Evolutionary conservation across 30 jellyfish, hydroid and myxozoan species (phyloP).

Genomic region (Mastigias papua): DNA sequence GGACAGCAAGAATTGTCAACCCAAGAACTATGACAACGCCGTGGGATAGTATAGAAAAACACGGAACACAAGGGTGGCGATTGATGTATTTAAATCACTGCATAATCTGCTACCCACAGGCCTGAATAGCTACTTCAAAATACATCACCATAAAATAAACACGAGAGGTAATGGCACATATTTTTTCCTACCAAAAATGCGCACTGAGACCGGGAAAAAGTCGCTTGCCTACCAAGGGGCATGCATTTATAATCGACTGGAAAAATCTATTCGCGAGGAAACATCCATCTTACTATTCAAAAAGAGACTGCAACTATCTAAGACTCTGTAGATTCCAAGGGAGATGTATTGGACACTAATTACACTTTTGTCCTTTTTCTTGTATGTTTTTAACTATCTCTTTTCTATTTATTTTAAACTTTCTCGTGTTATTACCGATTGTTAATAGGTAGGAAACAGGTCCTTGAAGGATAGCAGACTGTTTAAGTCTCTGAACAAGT

Average conservation of each 20-base stretch:
- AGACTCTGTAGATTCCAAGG: background rate
- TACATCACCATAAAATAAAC: no score
- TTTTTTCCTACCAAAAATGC: no score
- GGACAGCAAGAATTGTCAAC: constrained; percentile 75
- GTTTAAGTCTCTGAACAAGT: background rate
- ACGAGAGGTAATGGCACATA: no score
- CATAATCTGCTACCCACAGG: no score
- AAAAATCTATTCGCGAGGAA: no score
- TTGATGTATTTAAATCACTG: constrained; percentile 73
- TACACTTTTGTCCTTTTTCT: background rate
- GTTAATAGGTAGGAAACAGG: constrained; percentile 7
- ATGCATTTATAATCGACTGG: no score
- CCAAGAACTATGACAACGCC: constrained; percentile 34
- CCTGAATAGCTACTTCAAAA: no score
- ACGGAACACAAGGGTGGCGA: constrained; percentile 72
- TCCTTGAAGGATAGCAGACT: constrained; percentile 1
- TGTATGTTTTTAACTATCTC: background rate
- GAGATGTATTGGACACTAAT: background rate
- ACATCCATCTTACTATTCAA: no score
- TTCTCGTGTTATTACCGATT: background rate
- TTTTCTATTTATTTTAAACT: background rate
- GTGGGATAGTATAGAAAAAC: constrained; percentile 74
- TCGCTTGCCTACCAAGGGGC: no score
- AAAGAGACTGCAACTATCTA: no score
- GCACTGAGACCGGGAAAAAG: no score